Percentiles rank a stretch among this genome's conserved stretches.
phyloP scores from a whole-genome alignment of 1,140 invertebrate genomes.

The Teleopsis dalmanni region DNA sequence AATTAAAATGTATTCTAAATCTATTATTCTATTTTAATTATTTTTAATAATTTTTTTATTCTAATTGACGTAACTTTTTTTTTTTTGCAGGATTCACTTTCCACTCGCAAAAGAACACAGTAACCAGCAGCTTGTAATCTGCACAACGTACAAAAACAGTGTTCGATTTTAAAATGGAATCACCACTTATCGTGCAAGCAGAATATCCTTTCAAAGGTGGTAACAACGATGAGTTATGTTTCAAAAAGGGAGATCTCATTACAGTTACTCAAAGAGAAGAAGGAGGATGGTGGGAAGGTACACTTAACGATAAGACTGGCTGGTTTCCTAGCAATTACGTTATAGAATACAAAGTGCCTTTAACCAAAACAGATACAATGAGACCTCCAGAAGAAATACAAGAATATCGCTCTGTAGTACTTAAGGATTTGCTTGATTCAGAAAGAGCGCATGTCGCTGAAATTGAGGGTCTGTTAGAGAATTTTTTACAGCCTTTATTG shows the following conservation, averaged over 20 bases:
- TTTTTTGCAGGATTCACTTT: too few species aligned
- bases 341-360: conserved; percentile 70
- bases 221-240: conserved; percentile 96
- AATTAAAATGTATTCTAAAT: too few species aligned
- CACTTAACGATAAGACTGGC: conserved; percentile 85
- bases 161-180: conserved; percentile 43
- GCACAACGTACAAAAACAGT: too few species aligned
- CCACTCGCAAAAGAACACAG: too few species aligned
- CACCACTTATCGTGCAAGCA: conserved; percentile 75
- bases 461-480: conserved; percentile 73
- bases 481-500: conserved; percentile 77
- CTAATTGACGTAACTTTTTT: too few species aligned
- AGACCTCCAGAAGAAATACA: conserved; percentile 60
- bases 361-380: conserved; percentile 46
- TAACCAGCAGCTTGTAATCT: too few species aligned
- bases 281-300: conserved; percentile 97
- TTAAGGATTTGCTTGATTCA: conserved; percentile 88
- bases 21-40: too few species aligned
- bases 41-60: too few species aligned
- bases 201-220: conserved; percentile 88
- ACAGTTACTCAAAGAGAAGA: conserved; percentile 87
- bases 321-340: conserved; percentile 99
- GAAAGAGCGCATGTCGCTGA: conserved; percentile 84
- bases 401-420: conserved; percentile 72
- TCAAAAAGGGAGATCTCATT: conserved; percentile 93